These are phyloP conservation scores for Rutpela maculata DNA, from an alignment of 2,888 invertebrate genomes.

Conservation along the genomic window DNA sequence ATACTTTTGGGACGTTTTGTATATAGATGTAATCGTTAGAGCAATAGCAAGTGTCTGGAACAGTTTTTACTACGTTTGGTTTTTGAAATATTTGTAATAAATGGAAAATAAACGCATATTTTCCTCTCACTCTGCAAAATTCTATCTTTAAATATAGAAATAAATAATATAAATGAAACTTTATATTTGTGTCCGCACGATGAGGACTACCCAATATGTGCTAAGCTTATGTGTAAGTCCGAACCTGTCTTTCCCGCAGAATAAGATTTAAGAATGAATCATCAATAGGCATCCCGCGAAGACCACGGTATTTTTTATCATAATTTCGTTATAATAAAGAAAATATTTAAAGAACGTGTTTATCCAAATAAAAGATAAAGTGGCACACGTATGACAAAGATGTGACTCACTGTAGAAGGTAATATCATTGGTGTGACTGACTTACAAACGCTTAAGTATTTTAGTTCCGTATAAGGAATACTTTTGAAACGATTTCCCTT, in stretches of 20 bases:
- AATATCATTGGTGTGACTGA: conserved; percentile 41
- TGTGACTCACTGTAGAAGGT: conserved; percentile 48
- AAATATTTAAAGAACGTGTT: conserved; percentile 38
- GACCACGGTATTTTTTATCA: conserved; percentile 30
- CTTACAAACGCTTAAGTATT: conserved; percentile 15
- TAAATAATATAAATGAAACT: too few relatives aligned
- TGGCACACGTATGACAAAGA: conserved; percentile 50
- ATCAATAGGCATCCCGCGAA: conserved; percentile 17
- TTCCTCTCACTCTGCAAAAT: too few relatives aligned
- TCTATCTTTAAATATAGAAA: too few relatives aligned
- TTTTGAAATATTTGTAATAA: too few relatives aligned
- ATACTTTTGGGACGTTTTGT: too few relatives aligned
- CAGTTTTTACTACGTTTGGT: too few relatives aligned
- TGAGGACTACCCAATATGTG: too few relatives aligned
- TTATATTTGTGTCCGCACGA: too few relatives aligned
- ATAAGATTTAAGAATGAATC: neutral
- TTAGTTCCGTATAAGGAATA: conserved; percentile 23
- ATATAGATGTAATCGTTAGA: too few relatives aligned
- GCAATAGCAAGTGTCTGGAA: too few relatives aligned
- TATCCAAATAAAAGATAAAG: conserved; percentile 38
- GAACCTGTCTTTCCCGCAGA: neutral
- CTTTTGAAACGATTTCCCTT: conserved; percentile 5
- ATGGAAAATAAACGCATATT: too few relatives aligned
- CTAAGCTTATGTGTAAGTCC: conserved; percentile 8
- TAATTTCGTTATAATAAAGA: conserved; percentile 26